Evolutionary conservation across 2,113 vertebrate genomes (phyloP).

Genomic region (Rallus limicola): DNA sequence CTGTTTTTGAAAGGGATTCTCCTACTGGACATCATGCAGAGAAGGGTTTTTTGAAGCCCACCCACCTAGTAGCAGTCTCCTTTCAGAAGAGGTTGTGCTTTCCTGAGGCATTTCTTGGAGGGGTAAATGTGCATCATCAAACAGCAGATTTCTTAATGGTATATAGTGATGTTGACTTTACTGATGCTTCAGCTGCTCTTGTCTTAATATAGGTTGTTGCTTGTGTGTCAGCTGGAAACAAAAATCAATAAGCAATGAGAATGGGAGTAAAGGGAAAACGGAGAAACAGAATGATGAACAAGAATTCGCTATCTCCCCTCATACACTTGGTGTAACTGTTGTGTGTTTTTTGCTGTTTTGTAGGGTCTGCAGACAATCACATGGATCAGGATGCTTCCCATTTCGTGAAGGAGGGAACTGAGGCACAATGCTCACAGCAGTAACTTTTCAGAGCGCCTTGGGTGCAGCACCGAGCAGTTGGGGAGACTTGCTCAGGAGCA

Average conservation of each 20-base stretch:
- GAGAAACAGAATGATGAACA: slow-evolving; percentile 10
- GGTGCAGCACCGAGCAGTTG: background rate
- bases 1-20: slow-evolving; percentile 49
- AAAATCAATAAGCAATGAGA: slow-evolving; percentile 75
- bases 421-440: background rate
- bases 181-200: slow-evolving; percentile 61
- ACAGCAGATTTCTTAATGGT: background rate
- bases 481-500: background rate
- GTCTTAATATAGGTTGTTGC: slow-evolving; percentile 72
- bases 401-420: background rate
- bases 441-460: background rate
- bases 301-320: background rate
- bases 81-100: background rate
- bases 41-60: slow-evolving; percentile 48
- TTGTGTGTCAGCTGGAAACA: slow-evolving; percentile 63
- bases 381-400: rapidly evolving
- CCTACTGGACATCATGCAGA: slow-evolving; percentile 6
- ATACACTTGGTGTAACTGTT: background rate
- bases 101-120: slow-evolving; percentile 8
- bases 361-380: background rate
- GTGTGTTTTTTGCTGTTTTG: background rate
- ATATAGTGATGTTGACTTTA: slow-evolving; percentile 19
- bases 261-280: slow-evolving; percentile 42
- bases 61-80: background rate
- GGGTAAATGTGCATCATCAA: background rate